A percentile compares a stretch with the other conserved stretches of the same genome.
Evolutionary conservation across 2,113 vertebrate genomes (phyloP).

Genomic region (Callospermophilus lateralis): DNA sequence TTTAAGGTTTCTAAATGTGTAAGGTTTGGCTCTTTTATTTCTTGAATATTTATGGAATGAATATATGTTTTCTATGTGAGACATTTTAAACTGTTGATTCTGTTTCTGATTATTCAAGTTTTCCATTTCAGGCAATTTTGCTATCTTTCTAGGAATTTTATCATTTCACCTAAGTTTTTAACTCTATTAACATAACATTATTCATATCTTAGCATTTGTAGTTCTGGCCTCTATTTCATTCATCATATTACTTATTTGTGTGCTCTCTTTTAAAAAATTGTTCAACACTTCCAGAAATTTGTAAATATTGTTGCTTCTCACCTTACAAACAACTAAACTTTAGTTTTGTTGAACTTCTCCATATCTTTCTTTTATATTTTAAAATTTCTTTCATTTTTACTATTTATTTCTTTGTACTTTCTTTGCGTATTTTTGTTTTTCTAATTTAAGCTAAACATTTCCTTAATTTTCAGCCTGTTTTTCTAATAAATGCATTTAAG

Average conservation of each 20-base stretch:
- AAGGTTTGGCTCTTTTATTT: background rate
- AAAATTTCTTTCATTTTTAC: background rate
- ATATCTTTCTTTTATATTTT: background rate
- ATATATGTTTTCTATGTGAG: background rate
- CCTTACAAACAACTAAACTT: background rate
- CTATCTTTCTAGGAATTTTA: background rate
- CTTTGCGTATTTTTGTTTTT: background rate
- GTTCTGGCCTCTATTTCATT: background rate
- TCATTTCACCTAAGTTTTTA: background rate
- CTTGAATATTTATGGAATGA: background rate
- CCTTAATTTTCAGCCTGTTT: background rate
- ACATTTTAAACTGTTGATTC: background rate
- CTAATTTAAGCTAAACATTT: background rate
- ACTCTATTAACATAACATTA: background rate
- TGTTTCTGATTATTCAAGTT: background rate
- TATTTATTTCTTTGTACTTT: background rate
- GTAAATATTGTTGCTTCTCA: background rate
- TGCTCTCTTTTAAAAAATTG: background rate
- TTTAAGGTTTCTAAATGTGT: background rate
- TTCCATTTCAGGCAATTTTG: background rate
- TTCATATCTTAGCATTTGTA: background rate
- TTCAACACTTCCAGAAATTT: background rate
- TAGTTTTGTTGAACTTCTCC: background rate
- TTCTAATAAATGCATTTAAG: background rate
- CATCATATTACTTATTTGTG: background rate